Base-by-base conservation (phyloP, 2,113 vertebrate genomes). In the Tinamus guttatus region DNA sequence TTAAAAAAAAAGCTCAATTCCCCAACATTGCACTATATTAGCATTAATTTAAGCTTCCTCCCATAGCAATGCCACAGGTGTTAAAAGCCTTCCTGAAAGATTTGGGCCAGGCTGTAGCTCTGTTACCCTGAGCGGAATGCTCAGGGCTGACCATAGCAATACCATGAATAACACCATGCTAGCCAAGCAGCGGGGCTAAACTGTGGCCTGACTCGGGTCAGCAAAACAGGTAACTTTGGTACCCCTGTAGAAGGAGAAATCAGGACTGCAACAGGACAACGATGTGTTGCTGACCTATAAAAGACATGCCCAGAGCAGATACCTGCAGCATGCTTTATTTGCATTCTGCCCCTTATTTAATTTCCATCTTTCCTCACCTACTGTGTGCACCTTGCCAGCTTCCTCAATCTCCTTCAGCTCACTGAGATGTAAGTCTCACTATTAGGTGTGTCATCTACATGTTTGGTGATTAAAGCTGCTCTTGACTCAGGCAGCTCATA, bases 381-480 rank as follows among this genome's bases (percentile, higher is more conserved):
- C 32, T 32, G 52, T 28, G 20, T 36, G 38, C 17, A 68, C 43
- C 38, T 30, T 41, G 27, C 18, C 32, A 73, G 54, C 65, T 85
- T 67, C 60, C 19, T 22, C 34, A 79, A 49, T 25, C 27, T 69
- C 65, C 30, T 65, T 60, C 84, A 78, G 67, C 40, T 70, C 80
- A 20, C 7, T 14, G 65, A 56, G 60, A 81, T 1, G 0, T 13
- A 34, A 47, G 69, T 40, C 69, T 70, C 56, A 4, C 41, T 56
- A 24, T 28, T 73, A 74, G 65, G 75, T 62, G 71, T 70, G 65
- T 32, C 70, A 85, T 51, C 32, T n/a, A n/a, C 8, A 47, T 25
- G 28, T 47, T 71, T 52, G 79, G 85, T 47, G 71, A 60, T 93
- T 85, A 71, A 65, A 81, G 74, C 36, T 90, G 68, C 69, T 76